Percentiles rank a stretch among this genome's conserved stretches.
Evolutionary conservation across 2,113 vertebrate genomes (phyloP).

Genomic region (Ictidomys tridecemlineatus): DNA sequence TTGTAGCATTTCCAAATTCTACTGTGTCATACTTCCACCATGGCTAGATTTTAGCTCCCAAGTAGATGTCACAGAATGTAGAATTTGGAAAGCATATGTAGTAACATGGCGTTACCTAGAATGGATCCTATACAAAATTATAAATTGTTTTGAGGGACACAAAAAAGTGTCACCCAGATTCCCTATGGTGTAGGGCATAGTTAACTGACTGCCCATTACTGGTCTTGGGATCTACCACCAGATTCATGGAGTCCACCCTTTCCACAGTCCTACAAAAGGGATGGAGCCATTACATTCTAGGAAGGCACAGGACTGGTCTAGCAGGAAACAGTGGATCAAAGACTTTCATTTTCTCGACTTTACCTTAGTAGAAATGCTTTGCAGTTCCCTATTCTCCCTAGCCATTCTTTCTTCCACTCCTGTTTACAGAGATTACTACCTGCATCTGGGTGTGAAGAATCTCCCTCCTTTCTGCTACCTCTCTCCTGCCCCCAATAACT

Average conservation of each 20-base stretch:
- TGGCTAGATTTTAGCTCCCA: too few species aligned
- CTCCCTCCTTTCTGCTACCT: not conserved
- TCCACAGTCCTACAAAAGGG: not conserved
- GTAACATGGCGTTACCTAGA: not conserved
- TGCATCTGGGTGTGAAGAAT: not conserved
- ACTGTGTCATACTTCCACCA: too few species aligned
- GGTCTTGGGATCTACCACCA: too few species aligned
- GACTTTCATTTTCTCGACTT: not conserved
- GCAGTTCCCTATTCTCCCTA: not conserved
- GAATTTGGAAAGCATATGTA: too few species aligned
- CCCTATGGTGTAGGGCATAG: too few species aligned
- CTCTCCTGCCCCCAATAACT: not conserved
- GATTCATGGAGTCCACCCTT: not conserved
- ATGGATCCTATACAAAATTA: not conserved
- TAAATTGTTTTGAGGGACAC: not conserved
- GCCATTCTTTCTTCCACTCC: not conserved
- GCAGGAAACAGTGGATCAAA: not conserved
- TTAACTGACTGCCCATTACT: rapidly evolving
- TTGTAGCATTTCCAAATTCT: not conserved
- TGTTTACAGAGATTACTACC: not conserved
- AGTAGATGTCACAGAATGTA: too few species aligned
- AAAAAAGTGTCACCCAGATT: not conserved
- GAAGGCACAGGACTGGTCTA: not conserved
- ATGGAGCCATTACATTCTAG: too few species aligned
- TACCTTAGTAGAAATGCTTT: not conserved